phyloP scores from a whole-genome alignment of 1,140 invertebrate species.

The Heliothis virescens region DNA sequence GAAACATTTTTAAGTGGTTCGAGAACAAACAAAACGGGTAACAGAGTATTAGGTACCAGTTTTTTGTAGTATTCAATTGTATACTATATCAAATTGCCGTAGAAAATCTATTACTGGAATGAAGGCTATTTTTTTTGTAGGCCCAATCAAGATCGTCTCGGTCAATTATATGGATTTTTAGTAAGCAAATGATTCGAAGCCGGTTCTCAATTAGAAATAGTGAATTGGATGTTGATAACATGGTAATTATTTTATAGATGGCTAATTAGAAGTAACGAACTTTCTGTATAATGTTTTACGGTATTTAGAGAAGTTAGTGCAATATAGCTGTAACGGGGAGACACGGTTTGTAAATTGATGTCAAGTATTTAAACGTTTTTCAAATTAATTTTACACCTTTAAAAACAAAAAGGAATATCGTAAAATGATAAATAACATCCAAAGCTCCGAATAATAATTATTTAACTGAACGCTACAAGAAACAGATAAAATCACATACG shows the following conservation, averaged over 20 bases:
- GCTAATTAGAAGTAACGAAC: conserved; percentile 45
- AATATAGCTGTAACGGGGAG: background rate
- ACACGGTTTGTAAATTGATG: background rate
- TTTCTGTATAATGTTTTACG: conserved; percentile 39
- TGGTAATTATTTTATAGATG: conserved; percentile 48
- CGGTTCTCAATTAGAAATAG: conserved; percentile 42
- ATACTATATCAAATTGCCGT: conserved; percentile 49
- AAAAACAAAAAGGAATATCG: too few relatives aligned
- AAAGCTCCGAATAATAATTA: too few relatives aligned
- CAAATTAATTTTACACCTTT: background rate
- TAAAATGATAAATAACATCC: too few relatives aligned
- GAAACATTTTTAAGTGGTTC: conserved; percentile 35
- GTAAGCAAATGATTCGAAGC: conserved; percentile 43
- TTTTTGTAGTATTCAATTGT: conserved; percentile 33
- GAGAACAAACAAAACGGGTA: conserved; percentile 37
- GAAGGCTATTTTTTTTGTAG: conserved; percentile 44
- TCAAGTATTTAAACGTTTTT: background rate
- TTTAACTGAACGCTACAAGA: too few relatives aligned
- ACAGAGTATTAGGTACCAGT: conserved; percentile 21
- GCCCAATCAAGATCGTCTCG: conserved; percentile 46
- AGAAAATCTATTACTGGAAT: conserved; percentile 38
- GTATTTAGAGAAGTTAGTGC: conserved; percentile 23
- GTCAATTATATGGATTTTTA: conserved; percentile 49
- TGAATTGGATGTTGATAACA: conserved; percentile 39
- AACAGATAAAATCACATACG: too few relatives aligned